Evolutionary conservation across 1,140 invertebrate genomes (phyloP).

Genomic region (Oedothorax gibbosus): DNA sequence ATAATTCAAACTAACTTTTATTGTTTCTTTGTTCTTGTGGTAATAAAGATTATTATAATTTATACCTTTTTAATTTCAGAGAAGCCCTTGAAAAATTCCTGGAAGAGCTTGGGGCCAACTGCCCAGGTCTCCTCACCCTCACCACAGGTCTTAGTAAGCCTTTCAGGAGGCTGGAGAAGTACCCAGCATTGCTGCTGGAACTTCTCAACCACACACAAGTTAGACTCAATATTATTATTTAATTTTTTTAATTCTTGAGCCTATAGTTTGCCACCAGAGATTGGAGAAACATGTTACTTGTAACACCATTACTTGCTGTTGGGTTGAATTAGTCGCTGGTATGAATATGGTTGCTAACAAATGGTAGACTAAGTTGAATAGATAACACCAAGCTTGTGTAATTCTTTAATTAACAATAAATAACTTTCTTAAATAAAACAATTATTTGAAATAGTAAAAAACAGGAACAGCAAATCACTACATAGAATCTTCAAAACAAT

Average conservation of each 20-base stretch:
- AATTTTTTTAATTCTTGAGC: not conserved
- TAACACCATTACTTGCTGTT: too few relatives aligned
- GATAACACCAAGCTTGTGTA: too few relatives aligned
- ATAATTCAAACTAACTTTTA: too few relatives aligned
- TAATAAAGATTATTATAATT: not conserved
- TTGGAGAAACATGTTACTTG: too few relatives aligned
- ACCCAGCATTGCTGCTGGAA: conserved; percentile 87
- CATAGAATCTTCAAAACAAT: too few relatives aligned
- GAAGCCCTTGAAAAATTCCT: conserved; percentile 83
- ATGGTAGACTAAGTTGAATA: too few relatives aligned
- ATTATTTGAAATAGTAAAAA: too few relatives aligned
- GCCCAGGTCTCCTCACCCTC: conserved; percentile 86
- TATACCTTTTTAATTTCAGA: conserved; percentile 69
- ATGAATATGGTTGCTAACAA: too few relatives aligned
- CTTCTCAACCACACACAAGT: conserved; percentile 90
- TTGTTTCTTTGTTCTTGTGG: not conserved
- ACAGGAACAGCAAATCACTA: too few relatives aligned
- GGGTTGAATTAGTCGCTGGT: too few relatives aligned
- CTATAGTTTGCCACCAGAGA: not conserved
- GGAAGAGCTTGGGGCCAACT: conserved; percentile 78
- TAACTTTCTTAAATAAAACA: too few relatives aligned
- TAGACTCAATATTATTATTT: conserved; percentile 50
- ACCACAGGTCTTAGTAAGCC: conserved; percentile 94
- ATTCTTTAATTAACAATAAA: too few relatives aligned
- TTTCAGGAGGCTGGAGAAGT: conserved; percentile 94